Evolutionary conservation across 2,888 invertebrate species (phyloP), one percentile per base, ranked within the genome.

Genomic region (Agonopterix heracliana): DNA sequence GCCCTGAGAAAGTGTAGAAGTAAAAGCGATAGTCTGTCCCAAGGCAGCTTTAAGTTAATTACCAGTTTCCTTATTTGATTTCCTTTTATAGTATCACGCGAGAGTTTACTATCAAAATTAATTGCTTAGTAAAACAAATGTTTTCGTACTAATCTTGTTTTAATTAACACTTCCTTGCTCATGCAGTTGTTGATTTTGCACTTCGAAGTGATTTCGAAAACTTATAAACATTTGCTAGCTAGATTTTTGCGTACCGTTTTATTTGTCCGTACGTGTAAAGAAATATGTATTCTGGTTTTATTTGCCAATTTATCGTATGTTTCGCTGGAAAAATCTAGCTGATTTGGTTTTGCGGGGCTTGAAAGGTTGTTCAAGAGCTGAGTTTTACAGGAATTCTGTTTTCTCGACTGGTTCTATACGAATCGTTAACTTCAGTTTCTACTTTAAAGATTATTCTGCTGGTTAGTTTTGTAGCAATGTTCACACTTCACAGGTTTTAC

Each of bases 271-370:
- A 26, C 26, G 26, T 38, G 38, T 10, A 38, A 9, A 38, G 54
- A 57, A 54, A 59, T 56, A 57, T 51, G 52, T 61, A 56, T 57
- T 50, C 52, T 47, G 49, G 44, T 63, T 56, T 60, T 70, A 66
- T 74, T 75, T 76, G 68, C 63, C 70, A 72, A 69, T 69, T 65
- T 66, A 61, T 56, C 66, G 62, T 66, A 56, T 67, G 63, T 70
- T 69, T 63, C 60, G 59, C 60, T 66, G 63, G 65, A 71, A 71
- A 38, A 76, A 66, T 70, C 70, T 66, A 66, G 64, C 53, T 60
- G 65, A 73, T 75, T 74, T 66, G 61, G 61, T 66, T 68, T 66
- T 56, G 49, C 61, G 57, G 61, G 54, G 56, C 63, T 57, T 54
- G 59, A 60, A 63, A 61, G 59, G 59, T 62, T 52, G 59, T 59